Percentiles rank a stretch among this genome's conserved stretches.
phyloP scores from a whole-genome alignment of 2,113 vertebrate genomes.

The Pseudopodoces humilis region DNA sequence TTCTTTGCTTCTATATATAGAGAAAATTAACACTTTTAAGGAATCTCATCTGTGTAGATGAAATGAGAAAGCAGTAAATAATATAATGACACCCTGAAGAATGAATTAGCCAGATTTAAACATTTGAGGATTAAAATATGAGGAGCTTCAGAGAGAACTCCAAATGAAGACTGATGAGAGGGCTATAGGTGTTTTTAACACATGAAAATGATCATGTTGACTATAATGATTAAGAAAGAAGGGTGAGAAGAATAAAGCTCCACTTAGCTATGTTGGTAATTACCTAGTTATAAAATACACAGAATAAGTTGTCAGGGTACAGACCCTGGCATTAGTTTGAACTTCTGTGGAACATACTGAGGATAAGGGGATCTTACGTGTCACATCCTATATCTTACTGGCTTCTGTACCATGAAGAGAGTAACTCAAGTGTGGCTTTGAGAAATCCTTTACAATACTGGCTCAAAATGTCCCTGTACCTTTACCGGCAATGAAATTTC shows the following conservation, averaged over 20 bases:
- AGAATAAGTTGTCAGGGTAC: not conserved
- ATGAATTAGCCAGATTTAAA: not conserved
- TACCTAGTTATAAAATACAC: not conserved
- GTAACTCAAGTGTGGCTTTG: not conserved
- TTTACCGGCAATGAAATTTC: not conserved
- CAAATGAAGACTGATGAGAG: not conserved
- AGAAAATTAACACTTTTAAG: not conserved
- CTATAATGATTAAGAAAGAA: not conserved
- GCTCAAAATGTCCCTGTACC: not conserved
- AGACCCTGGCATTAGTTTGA: not conserved
- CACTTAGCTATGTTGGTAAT: not conserved
- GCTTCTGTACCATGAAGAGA: not conserved
- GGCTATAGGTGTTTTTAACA: not conserved
- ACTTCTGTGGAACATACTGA: not conserved
- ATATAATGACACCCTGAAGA: not conserved
- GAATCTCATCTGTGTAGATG: not conserved
- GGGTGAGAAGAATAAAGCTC: not conserved
- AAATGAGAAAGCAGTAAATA: not conserved
- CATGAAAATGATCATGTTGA: not conserved
- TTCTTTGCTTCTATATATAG: not conserved
- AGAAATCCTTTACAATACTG: not conserved
- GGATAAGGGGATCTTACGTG: not conserved
- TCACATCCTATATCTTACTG: not conserved
- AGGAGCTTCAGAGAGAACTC: not conserved
- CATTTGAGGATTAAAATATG: not conserved